Evolutionary conservation across 2,797 vertebrate genomes (phyloP).

Genomic region (Salarias fasciatus): DNA sequence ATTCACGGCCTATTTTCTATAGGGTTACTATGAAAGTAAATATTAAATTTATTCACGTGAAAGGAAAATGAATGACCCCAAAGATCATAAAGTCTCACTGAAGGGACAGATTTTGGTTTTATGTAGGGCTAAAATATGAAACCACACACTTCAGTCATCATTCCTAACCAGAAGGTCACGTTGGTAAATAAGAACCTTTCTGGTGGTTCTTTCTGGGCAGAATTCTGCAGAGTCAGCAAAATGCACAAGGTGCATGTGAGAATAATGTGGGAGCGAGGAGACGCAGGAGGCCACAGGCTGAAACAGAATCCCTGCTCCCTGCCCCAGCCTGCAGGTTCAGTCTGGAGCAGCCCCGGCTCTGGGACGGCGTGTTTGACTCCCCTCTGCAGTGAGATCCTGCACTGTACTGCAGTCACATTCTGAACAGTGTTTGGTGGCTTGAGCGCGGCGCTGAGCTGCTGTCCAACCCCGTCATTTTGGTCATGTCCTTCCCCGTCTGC

Average conservation of each 20-base stretch:
- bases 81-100: too few relatives aligned
- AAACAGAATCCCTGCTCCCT: slow-evolving; percentile 39
- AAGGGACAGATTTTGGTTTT: slow-evolving; percentile 4
- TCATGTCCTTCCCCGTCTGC: slow-evolving; percentile 67
- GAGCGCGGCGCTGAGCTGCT: slow-evolving; percentile 54
- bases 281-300: too few relatives aligned
- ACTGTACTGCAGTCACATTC: slow-evolving; percentile 46
- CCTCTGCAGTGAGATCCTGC: slow-evolving; percentile 9
- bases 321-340: slow-evolving; percentile 25
- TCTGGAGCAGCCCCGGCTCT: slow-evolving; percentile 18
- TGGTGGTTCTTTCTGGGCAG: too few relatives aligned
- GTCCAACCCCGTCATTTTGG: slow-evolving; percentile 80
- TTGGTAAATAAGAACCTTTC: background rate
- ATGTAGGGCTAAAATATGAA: slow-evolving; percentile 10
- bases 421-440: slow-evolving; percentile 64
- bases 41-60: too few relatives aligned
- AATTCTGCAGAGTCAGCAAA: slow-evolving; percentile 51
- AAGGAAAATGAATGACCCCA: too few relatives aligned
- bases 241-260: slow-evolving; percentile 29
- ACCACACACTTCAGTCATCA: background rate
- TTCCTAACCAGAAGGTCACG: too few relatives aligned
- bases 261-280: slow-evolving; percentile 9
- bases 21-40: too few relatives aligned
- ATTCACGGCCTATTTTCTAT: too few relatives aligned
- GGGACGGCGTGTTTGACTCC: too few relatives aligned